phyloP scores from a whole-genome alignment of 2,797 vertebrate species.

The Parauchenoglanis ngamensis region DNA sequence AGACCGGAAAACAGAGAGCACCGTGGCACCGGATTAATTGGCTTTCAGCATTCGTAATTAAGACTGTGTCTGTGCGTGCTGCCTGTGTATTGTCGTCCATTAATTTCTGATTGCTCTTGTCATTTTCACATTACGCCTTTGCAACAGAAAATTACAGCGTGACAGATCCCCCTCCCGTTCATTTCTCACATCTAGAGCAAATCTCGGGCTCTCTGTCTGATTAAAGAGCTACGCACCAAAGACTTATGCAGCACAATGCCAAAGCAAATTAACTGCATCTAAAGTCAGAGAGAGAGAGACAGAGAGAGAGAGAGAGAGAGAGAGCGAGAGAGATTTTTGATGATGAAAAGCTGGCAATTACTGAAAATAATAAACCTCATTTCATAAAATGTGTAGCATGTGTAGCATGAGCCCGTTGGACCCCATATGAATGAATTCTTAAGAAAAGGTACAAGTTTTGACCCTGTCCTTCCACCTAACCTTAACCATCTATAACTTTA shows the following conservation, averaged over 20 bases:
- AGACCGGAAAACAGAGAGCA: slow-evolving; percentile 71
- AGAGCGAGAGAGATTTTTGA: not conserved
- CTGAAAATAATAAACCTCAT: not conserved
- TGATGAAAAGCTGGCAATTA: slow-evolving; percentile 17
- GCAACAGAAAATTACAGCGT: slow-evolving; percentile 57
- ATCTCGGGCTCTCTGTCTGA: slow-evolving; percentile 50
- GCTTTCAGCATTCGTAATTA: slow-evolving; percentile 74
- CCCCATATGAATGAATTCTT: too few species aligned
- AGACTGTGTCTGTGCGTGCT: slow-evolving; percentile 60
- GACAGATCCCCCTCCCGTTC: slow-evolving; percentile 46
- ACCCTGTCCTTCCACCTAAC: not conserved
- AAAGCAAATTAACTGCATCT: slow-evolving; percentile 33
- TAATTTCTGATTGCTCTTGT: slow-evolving; percentile 59
- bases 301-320: not conserved
- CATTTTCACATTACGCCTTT: slow-evolving; percentile 58
- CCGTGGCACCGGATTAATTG: slow-evolving; percentile 73
- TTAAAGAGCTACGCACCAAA: slow-evolving; percentile 42
- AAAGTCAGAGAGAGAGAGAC: not conserved
- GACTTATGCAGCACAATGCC: slow-evolving; percentile 28
- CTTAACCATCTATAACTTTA: not conserved
- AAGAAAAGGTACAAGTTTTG: not conserved
- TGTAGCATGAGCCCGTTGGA: not conserved
- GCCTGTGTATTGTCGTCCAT: slow-evolving; percentile 61
- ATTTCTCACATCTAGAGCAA: slow-evolving; percentile 37
- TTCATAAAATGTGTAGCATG: not conserved